Evolutionary conservation across 2,888 invertebrate genomes (phyloP), one percentile per base, ranked within the genome.

Genomic region (Antheraea yamamai): DNA sequence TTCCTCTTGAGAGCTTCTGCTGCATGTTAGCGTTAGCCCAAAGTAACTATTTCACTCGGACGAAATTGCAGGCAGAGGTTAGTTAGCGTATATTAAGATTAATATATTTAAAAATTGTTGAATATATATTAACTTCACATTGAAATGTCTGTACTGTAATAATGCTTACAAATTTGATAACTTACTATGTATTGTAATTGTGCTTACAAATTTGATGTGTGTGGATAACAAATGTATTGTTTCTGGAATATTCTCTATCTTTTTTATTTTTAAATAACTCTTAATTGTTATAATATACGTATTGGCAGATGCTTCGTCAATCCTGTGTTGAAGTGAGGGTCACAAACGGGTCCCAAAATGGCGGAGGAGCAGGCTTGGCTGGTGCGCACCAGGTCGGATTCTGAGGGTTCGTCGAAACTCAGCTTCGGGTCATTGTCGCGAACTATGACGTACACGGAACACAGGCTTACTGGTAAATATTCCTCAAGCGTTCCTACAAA

Each of bases 331-430:
- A 81, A 76, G 76, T 80, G 47, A 74, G 75, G 78, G 74, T 78
- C 55, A 77, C 79, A 80, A 74, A 75, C 64, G 66, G 26, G 47
- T 77, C 77, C 83, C 87, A 94, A 83, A 86, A 95, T 95, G 95
- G 92, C 95, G 87, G 96, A 96, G 89, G 96, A 96, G 91, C 96
- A 96, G 85, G 96, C 96, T 90, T 96, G 96, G 89, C 91, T 95
- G 78, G 95, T 95, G 88, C 94, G 94, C 84, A 89, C 94, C 58
- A 91, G 93, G 83, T 95, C 95, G 73, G 94, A 95, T 84, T 95
- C 95, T 81, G 95, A 95, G 83, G 89, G 84, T 84, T 94, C 94
- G 0, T 89, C 91, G 14, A 92, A 91, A 78, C 89, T 91, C 79
- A 92, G 91, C 82, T 94, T 95, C 78, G 94, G 94, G 0, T 87